A percentile compares a stretch with the other conserved stretches of the same genome.
These are phyloP conservation scores for Gopherus flavomarginatus DNA, from an alignment of 2,113 vertebrate genomes.

Conservation along the genomic window DNA sequence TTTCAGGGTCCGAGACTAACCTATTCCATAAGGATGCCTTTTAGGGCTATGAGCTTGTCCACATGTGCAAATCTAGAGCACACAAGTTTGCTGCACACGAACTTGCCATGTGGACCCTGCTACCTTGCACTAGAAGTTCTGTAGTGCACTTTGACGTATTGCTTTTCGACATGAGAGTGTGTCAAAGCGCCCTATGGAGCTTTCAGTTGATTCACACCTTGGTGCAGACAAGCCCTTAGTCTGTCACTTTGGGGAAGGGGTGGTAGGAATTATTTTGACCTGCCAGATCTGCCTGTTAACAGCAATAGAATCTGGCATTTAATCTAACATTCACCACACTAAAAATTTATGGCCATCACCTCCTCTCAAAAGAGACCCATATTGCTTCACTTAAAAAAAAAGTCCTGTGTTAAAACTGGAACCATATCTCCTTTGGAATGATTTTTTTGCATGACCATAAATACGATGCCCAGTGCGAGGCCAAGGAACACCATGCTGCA, in stretches of 20 bases:
- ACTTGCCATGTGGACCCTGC: neutral
- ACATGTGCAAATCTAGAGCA: neutral
- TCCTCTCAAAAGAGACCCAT: neutral
- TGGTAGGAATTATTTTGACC: neutral
- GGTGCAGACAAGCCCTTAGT: neutral
- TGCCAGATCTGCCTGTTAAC: rapidly evolving
- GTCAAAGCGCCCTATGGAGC: neutral
- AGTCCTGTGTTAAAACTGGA: conserved; percentile 10
- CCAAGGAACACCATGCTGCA: conserved; percentile 48
- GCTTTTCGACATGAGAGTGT: neutral
- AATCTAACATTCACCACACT: neutral
- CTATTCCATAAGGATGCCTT: neutral
- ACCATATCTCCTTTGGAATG: neutral
- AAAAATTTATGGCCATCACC: rapidly evolving
- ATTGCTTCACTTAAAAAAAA: neutral
- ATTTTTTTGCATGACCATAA: conserved; percentile 4
- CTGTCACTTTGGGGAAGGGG: neutral
- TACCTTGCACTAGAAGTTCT: neutral
- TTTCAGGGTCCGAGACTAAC: neutral
- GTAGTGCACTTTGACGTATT: neutral
- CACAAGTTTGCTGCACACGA: neutral
- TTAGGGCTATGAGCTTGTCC: neutral
- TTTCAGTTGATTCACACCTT: neutral
- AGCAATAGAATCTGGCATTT: neutral
- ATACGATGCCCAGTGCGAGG: conserved; percentile 11